phyloP scores from a whole-genome alignment of 1,140 invertebrate species.

The Gonatopus flavifemur region DNA sequence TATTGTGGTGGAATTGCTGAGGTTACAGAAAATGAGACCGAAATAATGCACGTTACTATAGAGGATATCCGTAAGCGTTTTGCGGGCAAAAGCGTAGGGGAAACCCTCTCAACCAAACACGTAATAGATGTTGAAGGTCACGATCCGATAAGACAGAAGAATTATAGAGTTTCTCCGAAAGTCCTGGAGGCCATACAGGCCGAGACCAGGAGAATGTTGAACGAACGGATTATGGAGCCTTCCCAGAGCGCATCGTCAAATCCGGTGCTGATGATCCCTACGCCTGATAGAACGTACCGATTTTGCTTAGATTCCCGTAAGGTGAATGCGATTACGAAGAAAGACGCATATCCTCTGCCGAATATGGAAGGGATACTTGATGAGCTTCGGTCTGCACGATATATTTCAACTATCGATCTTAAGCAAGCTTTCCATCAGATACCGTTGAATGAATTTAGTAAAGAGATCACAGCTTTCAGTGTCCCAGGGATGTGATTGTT shows the following conservation, averaged over 20 bases:
- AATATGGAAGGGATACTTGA: too few species aligned
- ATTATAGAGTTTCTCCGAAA: background rate
- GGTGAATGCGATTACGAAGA: too few species aligned
- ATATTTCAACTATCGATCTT: slow-evolving; percentile 21
- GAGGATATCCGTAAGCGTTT: too few species aligned
- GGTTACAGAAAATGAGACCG: background rate
- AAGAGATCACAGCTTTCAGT: background rate
- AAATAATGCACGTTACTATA: background rate
- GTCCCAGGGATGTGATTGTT: background rate
- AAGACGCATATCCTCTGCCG: too few species aligned
- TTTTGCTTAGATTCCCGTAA: too few species aligned
- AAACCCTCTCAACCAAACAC: background rate
- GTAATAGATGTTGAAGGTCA: background rate
- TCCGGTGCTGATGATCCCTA: background rate
- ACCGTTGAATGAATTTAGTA: background rate
- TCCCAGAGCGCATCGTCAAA: background rate
- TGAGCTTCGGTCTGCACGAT: background rate
- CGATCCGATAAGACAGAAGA: too few species aligned
- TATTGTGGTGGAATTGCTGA: background rate
- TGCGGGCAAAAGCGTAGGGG: too few species aligned
- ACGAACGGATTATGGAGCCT: background rate
- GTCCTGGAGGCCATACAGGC: background rate
- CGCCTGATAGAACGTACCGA: too few species aligned
- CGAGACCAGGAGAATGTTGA: background rate
- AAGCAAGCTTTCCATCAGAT: slow-evolving; percentile 40